Evolutionary conservation across 2,113 vertebrate species (phyloP).

Genomic region (Pelecanoides urinatrix): DNA sequence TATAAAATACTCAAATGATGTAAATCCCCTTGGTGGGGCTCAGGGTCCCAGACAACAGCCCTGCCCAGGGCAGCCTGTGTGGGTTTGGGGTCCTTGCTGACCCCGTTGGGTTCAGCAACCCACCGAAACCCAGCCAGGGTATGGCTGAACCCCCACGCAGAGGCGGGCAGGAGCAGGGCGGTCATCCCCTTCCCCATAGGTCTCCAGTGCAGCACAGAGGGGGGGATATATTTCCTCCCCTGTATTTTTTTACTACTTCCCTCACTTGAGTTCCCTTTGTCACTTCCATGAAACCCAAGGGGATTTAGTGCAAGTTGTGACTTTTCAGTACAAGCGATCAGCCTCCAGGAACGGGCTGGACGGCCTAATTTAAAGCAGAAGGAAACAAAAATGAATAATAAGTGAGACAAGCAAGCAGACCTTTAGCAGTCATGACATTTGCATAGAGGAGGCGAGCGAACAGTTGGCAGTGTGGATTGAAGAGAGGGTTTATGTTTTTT

Average conservation of each 20-base stretch:
- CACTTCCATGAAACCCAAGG: not conserved
- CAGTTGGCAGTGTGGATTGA: slow-evolving; percentile 69
- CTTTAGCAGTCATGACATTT: not conserved
- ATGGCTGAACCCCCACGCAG: not conserved
- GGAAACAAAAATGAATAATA: not conserved
- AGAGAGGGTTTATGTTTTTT: slow-evolving; percentile 94
- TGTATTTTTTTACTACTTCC: not conserved
- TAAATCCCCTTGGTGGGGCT: not conserved
- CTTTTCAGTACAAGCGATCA: not conserved
- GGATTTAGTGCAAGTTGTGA: not conserved
- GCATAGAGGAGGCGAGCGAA: slow-evolving; percentile 13
- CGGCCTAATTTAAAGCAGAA: not conserved
- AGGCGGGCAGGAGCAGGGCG: not conserved
- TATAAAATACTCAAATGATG: not conserved
- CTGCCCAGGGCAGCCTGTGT: not conserved
- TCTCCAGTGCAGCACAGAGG: not conserved
- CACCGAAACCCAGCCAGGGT: not conserved
- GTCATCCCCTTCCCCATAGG: not conserved
- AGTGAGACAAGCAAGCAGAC: not conserved
- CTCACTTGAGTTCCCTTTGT: not conserved
- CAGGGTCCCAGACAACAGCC: not conserved
- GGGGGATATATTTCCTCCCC: not conserved
- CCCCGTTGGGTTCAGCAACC: not conserved
- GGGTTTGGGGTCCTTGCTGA: not conserved
- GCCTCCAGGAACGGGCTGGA: not conserved